Base-by-base conservation (phyloP, 2,888 invertebrate genomes). In the Trissolcus japonicus region DNA sequence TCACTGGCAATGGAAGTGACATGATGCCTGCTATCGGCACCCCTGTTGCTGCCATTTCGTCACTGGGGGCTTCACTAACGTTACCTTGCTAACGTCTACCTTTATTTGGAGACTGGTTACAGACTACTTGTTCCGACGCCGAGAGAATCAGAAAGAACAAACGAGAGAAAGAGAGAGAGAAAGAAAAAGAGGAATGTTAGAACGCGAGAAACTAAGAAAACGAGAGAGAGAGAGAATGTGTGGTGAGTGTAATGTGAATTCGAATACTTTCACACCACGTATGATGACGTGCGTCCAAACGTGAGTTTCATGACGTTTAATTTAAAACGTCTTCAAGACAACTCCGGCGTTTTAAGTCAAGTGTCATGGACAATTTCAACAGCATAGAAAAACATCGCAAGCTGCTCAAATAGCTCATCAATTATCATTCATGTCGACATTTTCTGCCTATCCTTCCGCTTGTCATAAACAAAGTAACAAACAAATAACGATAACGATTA, bases 1-100 rank as follows among this genome's bases (percentile, higher is more conserved):
- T 87, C 88, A 84, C 87, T 92, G 80, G 91, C 91, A 81, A 92
- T 92, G 92, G 92, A 92, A 90, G 92, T 92, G 89, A 92, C 92
- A 90, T 92, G 92, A 92, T 91, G 91, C 88, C 87, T 88, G 85
- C 87, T 88, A 79, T 86, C 80, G 82, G 86, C 86, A 86, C 86
- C 88, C 88, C 87, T 84, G 84, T 84, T 85, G 83, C 83, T 84
- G 82, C 84, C 82, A 82, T 84, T 85, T 82, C 87, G 86, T 85
- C 85, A 86, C 82, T 86, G 88, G 88, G 88, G 88, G 87, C 85
- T 88, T 86, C 83, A 85, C 85, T 88, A 86, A 84, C 81, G 79
- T 84, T 84, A 84, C 83, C 84, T 85, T 85, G 84, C 83, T 85
- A 81, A 79, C 82, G 82, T 84, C 81, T 82, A 81, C 80, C 82